Evolutionary conservation across 2,888 invertebrate genomes (phyloP).

Genomic region (Agrilus biguttatus): DNA sequence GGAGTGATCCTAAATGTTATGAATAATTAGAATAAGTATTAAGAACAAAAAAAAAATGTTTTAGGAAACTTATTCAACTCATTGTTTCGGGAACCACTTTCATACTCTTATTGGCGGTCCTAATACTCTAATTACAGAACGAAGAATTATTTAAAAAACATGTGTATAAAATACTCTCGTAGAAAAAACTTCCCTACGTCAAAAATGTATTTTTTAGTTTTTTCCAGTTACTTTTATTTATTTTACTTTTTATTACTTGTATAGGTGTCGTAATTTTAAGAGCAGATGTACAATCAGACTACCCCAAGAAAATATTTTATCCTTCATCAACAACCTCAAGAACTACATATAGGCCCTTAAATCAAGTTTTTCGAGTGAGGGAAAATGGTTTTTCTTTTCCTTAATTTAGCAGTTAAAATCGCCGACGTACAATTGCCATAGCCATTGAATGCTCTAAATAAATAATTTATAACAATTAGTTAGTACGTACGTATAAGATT

Average conservation of each 20-base stretch:
- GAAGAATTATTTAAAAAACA: no score
- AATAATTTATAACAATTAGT: not conserved
- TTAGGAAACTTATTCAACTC: no score
- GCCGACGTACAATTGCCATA: no score
- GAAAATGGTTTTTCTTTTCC: conserved; percentile 22
- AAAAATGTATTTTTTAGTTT: not conserved
- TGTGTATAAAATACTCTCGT: no score
- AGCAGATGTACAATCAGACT: conserved; percentile 57
- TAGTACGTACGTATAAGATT: conserved; percentile 3
- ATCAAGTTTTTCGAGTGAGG: conserved; percentile 39
- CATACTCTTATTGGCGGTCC: no score
- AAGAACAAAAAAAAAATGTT: no score
- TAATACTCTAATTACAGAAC: no score
- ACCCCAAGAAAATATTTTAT: conserved; percentile 21
- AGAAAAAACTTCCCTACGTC: no score
- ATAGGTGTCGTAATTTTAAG: conserved; percentile 67
- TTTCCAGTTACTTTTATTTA: conserved; percentile 1
- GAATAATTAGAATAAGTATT: no score
- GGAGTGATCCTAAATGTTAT: no score
- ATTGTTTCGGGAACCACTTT: no score
- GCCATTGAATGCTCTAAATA: no score
- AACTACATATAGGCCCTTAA: conserved; percentile 33
- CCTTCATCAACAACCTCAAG: conserved; percentile 22
- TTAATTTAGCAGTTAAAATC: conserved; percentile 4
- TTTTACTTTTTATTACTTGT: conserved; percentile 10